Evolutionary conservation across 2,113 vertebrate genomes (phyloP), one percentile per base, ranked within the genome.

Genomic region (Barbus barbus): DNA sequence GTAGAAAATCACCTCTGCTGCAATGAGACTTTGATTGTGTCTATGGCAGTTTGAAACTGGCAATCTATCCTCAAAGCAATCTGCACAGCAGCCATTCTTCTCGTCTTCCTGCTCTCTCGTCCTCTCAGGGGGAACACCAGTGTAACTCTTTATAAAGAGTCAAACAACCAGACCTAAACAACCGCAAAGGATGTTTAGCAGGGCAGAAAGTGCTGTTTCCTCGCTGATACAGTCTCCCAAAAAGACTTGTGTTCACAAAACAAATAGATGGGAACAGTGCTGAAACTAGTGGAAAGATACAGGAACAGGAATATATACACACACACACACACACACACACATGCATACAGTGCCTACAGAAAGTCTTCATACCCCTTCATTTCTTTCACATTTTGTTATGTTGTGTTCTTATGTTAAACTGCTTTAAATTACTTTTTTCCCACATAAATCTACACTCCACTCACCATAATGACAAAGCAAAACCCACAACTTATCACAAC

Each of bases 41-140:
- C 38, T 65, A 67, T 48, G 78, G 78, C 78, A 67, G 78, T 26
- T 28, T 65, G 60, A 46, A 67, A 65, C 24, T 41, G 41, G 60
- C 78, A 65, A 80, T 80, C 61, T 80, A 80, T 67, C 61, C 78
- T 80, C 78, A 80, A 80, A 80, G 78, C 78, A 80, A 65, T 67
- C 78, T 80, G 60, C 44, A 67, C 48, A 80, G 78, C 60, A 80
- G 78, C 60, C 26, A 63, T 67, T 80, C 16, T 48, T 80, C 20
- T 80, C 24, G 9, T 67, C 38, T 46, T 18, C 58, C 71, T 48
- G 22, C 71, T 26, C 14, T 1, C 73, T 46, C 33, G 67, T 67
- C 18, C 78, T 67, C 78, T 80, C 78, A 65, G 60, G 61, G 60
- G 78, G 26, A 80, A 80, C 61, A 48, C 38, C 41, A 80, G 61